Conservation (phyloP, 2,888 invertebrate genomes). For the Acleris laterana region DNA sequence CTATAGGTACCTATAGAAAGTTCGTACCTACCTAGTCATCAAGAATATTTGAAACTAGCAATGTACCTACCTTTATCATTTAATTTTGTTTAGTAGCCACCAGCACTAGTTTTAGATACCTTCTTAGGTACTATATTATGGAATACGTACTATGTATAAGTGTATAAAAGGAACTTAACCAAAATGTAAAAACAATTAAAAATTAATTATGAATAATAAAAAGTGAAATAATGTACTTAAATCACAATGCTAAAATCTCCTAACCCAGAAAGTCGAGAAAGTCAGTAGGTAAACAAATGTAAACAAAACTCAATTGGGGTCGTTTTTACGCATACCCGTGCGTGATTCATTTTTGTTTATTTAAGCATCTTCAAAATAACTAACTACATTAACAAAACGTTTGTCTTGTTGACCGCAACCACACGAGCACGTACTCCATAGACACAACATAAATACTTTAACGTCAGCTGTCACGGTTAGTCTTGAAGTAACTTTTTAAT, state of each 20-base stretch:
- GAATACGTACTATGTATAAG: too few relatives aligned
- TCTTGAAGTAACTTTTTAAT: slow-evolving; percentile 14
- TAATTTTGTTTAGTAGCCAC: too few relatives aligned
- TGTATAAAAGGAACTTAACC: too few relatives aligned
- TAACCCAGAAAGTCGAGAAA: slow-evolving; percentile 43
- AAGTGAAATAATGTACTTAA: slow-evolving; percentile 32
- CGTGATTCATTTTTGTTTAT: slow-evolving; percentile 53
- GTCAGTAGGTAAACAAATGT: slow-evolving; percentile 48
- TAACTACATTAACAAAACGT: slow-evolving; percentile 28
- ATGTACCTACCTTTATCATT: too few relatives aligned
- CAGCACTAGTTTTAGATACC: too few relatives aligned
- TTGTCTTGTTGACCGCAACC: slow-evolving; percentile 29
- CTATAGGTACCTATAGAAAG: too few relatives aligned
- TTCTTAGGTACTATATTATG: too few relatives aligned
- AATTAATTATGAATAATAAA: not conserved
- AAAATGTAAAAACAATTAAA: not conserved
- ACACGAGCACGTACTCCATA: slow-evolving; percentile 15
- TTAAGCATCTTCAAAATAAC: slow-evolving; percentile 43
- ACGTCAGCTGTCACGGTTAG: slow-evolving; percentile 21
- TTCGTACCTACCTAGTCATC: too few relatives aligned
- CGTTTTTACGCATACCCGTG: slow-evolving; percentile 57
- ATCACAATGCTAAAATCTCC: slow-evolving; percentile 32
- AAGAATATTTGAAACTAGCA: too few relatives aligned
- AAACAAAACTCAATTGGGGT: slow-evolving; percentile 53
- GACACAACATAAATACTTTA: slow-evolving; percentile 15